These are phyloP conservation scores for Lipotes vexillifer DNA, from an alignment of 2,113 vertebrate genomes.

Conservation along the genomic window DNA sequence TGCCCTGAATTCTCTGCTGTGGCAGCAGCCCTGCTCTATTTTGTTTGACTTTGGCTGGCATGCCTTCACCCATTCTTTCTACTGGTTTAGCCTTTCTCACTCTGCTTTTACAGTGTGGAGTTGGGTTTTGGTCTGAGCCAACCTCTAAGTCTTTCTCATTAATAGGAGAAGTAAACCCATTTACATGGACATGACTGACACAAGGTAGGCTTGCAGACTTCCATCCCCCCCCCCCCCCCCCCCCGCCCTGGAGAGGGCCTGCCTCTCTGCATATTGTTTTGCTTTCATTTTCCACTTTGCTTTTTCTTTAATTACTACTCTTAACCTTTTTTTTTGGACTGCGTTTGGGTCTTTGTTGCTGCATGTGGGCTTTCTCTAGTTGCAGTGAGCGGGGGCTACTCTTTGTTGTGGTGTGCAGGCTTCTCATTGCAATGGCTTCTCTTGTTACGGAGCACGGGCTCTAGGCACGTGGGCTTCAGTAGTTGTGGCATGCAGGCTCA, in stretches of 20 bases:
- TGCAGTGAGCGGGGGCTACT: too few relatives aligned
- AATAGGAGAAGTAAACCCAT: too few relatives aligned
- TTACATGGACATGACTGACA: accelerated
- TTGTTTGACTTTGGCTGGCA: neutral
- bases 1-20: neutral
- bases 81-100: neutral
- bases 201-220: neutral
- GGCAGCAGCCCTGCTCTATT: neutral
- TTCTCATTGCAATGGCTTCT: too few relatives aligned
- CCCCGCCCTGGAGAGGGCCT: neutral
- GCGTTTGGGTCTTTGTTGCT: too few relatives aligned
- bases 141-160: neutral
- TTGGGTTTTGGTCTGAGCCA: neutral
- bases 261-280: neutral
- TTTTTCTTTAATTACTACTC: neutral
- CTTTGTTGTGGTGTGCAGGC: too few relatives aligned
- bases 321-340: too few relatives aligned
- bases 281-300: neutral
- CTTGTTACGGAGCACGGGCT: too few relatives aligned
- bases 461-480: too few relatives aligned
- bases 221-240: accelerated
- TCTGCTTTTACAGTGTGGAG: neutral
- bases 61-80: accelerated
- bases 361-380: too few relatives aligned
- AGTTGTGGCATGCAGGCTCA: too few relatives aligned